Conservation (phyloP, 1,140 invertebrate genomes). For the Drosophila mayri region DNA sequence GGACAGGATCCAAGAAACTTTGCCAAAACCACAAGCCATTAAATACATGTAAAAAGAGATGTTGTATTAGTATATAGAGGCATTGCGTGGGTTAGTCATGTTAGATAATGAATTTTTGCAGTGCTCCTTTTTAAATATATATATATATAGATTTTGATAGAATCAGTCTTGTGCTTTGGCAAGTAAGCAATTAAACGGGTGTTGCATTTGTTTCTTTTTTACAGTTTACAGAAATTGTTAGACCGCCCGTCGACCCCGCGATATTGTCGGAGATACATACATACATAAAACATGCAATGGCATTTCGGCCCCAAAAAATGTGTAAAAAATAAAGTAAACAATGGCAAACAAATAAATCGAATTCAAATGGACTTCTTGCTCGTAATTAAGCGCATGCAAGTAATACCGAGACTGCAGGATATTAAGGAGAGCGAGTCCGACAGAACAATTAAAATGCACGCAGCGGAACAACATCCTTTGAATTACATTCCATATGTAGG, state of each 20-base stretch:
- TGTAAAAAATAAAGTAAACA: conserved; percentile 45
- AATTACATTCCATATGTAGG: conserved; percentile 34
- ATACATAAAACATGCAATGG: conserved; percentile 48
- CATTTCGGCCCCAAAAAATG: conserved; percentile 17
- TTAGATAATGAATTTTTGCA: conserved; percentile 27
- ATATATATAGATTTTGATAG: conserved; percentile 17
- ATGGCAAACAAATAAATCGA: conserved; percentile 34
- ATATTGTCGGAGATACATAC: conserved; percentile 11
- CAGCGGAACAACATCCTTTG: conserved; percentile 35
- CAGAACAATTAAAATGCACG: conserved; percentile 59
- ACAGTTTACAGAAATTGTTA: conserved; percentile 30
- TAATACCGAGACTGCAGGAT: conserved; percentile 48
- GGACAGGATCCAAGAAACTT: conserved; percentile 66
- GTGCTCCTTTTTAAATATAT: conserved; percentile 34
- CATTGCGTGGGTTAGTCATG: conserved; percentile 41
- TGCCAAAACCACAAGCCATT: conserved; percentile 66
- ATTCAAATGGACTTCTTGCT: conserved; percentile 36
- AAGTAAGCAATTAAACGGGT: conserved; percentile 26
- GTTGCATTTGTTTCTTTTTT: conserved; percentile 17
- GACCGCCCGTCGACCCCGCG: conserved; percentile 11
- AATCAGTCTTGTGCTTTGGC: conserved; percentile 43
- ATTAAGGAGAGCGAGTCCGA: conserved; percentile 19
- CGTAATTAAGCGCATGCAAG: conserved; percentile 76
- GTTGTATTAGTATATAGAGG: conserved; percentile 38
- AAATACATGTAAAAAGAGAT: conserved; percentile 27